Conservation (phyloP, 2,888 invertebrate species). For the Thymelicus acteon region DNA sequence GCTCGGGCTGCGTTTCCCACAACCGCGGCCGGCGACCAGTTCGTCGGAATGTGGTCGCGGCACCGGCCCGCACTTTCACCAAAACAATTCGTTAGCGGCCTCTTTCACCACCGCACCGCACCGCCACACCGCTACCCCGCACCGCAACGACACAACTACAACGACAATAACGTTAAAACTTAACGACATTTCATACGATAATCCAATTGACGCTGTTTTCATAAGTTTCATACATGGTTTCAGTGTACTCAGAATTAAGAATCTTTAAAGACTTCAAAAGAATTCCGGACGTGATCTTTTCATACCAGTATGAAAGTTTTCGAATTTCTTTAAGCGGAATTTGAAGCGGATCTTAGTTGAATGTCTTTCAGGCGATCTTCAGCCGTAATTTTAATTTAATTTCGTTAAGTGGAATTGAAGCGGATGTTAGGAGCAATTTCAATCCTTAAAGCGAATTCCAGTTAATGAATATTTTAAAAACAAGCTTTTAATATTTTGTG, state of each 20-base stretch:
- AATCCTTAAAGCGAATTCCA: neutral
- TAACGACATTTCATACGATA: conserved; percentile 15
- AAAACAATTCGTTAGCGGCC: conserved; percentile 85
- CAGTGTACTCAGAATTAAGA: too few relatives aligned
- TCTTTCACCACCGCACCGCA: conserved; percentile 81
- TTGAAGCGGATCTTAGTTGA: too few relatives aligned
- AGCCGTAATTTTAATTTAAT: neutral
- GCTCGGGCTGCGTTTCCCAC: conserved; percentile 82
- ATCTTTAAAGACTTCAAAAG: too few relatives aligned
- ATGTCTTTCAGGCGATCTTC: neutral
- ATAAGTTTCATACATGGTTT: too few relatives aligned
- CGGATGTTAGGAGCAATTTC: neutral
- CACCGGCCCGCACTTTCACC: conserved; percentile 82
- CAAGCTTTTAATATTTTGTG: too few relatives aligned
- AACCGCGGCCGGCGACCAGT: conserved; percentile 83
- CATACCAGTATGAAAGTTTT: neutral
- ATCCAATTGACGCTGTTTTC: neutral
- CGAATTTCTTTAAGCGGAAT: too few relatives aligned
- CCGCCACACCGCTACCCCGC: conserved; percentile 60
- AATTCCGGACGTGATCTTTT: too few relatives aligned
- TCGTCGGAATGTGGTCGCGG: conserved; percentile 83
- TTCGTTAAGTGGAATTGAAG: neutral
- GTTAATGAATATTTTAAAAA: too few relatives aligned
- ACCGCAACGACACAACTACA: conserved; percentile 56
- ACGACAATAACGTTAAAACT: conserved; percentile 68